Percentiles rank a stretch among this genome's conserved stretches.
Evolutionary conservation across 2,113 vertebrate genomes (phyloP).

Genomic region (Eira barbara): DNA sequence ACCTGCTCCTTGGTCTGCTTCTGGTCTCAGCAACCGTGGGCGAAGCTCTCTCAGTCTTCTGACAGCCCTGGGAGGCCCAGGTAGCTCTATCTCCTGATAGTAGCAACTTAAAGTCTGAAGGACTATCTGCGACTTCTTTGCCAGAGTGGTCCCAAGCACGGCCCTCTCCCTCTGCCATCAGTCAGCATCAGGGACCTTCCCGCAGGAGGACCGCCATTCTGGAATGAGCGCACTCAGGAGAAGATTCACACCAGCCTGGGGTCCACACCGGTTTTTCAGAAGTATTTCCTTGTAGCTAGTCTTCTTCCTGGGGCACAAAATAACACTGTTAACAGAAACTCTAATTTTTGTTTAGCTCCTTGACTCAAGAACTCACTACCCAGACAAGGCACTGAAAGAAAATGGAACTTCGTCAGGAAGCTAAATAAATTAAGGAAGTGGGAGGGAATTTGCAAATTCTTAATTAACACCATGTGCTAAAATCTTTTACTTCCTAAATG

Average conservation of each 20-base stretch:
- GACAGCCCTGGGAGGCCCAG: not conserved
- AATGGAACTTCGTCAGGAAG: not conserved
- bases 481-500: not conserved
- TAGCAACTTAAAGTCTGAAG: not conserved
- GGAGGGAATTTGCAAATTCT: not conserved
- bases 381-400: not conserved
- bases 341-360: not conserved
- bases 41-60: not conserved
- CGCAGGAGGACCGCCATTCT: not conserved
- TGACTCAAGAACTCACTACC: not conserved
- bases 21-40: not conserved
- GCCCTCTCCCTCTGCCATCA: not conserved
- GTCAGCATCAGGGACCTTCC: not conserved
- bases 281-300: slow-evolving; percentile 4
- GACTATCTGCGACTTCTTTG: not conserved
- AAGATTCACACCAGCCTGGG: slow-evolving; percentile 30
- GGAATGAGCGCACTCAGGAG: slow-evolving; percentile 6
- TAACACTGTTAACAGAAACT: not conserved
- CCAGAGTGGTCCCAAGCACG: not conserved
- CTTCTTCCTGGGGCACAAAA: slow-evolving; percentile 33
- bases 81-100: not conserved
- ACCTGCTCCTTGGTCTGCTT: not conserved
- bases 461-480: not conserved
- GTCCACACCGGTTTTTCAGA: slow-evolving; percentile 18
- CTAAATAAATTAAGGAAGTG: not conserved